Evolutionary conservation across 2,113 vertebrate genomes (phyloP).

Genomic region (Empidonax traillii): DNA sequence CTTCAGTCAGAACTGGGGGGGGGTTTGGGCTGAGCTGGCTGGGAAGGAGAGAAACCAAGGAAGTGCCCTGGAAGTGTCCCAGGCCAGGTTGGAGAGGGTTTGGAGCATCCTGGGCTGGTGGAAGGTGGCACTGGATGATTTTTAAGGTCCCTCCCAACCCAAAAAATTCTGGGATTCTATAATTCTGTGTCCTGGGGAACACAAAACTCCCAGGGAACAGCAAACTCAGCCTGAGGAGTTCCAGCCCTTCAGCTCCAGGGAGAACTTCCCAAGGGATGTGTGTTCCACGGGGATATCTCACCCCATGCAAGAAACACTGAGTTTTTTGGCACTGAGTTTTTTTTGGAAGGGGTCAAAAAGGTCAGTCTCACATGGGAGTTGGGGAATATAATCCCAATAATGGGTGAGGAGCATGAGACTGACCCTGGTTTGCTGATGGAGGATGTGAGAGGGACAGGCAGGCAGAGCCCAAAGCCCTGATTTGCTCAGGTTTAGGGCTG

Average conservation of each 20-base stretch:
- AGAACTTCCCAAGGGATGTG: not conserved
- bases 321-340: not conserved
- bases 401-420: not conserved
- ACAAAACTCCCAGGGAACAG: not conserved
- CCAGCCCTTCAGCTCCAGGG: not conserved
- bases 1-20: not conserved
- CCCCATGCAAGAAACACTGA: not conserved
- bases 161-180: not conserved
- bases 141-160: not conserved
- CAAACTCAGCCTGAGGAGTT: not conserved
- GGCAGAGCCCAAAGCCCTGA: not conserved
- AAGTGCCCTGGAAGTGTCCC: too few relatives aligned
- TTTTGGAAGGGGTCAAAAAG: rapidly evolving
- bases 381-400: not conserved
- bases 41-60: not conserved
- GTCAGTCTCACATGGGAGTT: not conserved
- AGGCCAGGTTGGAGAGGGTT: too few relatives aligned
- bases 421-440: not conserved
- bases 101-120: not conserved
- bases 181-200: not conserved
- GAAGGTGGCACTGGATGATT: not conserved
- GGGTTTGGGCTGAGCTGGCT: not conserved
- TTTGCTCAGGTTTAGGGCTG: not conserved
- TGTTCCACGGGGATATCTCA: not conserved
- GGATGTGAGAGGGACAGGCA: not conserved